Evolutionary conservation across 2,888 invertebrate genomes (phyloP).

Genomic region (Cecidostiba fungosa): DNA sequence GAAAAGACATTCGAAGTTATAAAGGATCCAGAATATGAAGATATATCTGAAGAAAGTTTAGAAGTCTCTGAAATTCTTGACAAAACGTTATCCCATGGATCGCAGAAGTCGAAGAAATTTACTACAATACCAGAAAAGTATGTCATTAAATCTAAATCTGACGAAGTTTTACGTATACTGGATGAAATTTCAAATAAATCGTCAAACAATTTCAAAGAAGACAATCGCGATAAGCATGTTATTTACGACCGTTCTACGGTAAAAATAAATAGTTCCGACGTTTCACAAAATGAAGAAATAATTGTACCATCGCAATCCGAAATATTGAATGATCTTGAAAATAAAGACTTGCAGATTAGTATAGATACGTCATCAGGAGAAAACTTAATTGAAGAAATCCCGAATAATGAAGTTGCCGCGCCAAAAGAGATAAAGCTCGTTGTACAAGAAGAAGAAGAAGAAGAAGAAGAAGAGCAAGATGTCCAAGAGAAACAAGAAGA

Average conservation of each 20-base stretch:
- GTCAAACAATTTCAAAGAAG: slow-evolving; percentile 9
- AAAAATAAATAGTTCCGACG: not conserved
- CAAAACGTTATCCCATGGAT: slow-evolving; percentile 69
- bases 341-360: not conserved
- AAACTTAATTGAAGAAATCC: not conserved
- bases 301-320: not conserved
- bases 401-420: not conserved
- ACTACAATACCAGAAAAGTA: slow-evolving; percentile 72
- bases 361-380: slow-evolving; percentile 9
- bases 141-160: slow-evolving; percentile 72
- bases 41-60: slow-evolving; percentile 78
- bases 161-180: slow-evolving; percentile 73
- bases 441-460: slow-evolving; percentile 60
- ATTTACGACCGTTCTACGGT: slow-evolving; percentile 38
- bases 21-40: slow-evolving; percentile 76
- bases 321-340: slow-evolving; percentile 4
- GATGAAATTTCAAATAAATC: slow-evolving; percentile 74
- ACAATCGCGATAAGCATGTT: not conserved
- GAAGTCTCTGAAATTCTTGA: slow-evolving; percentile 78
- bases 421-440: slow-evolving; percentile 1
- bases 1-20: slow-evolving; percentile 66
- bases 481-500: slow-evolving; percentile 47
- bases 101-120: slow-evolving; percentile 66
- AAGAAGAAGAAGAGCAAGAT: slow-evolving; percentile 68
- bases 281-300: not conserved